A percentile compares a stretch with the other conserved stretches of the same genome.
phyloP scores from a whole-genome alignment of 2,888 invertebrate species.

The Napeogenes inachia region DNA sequence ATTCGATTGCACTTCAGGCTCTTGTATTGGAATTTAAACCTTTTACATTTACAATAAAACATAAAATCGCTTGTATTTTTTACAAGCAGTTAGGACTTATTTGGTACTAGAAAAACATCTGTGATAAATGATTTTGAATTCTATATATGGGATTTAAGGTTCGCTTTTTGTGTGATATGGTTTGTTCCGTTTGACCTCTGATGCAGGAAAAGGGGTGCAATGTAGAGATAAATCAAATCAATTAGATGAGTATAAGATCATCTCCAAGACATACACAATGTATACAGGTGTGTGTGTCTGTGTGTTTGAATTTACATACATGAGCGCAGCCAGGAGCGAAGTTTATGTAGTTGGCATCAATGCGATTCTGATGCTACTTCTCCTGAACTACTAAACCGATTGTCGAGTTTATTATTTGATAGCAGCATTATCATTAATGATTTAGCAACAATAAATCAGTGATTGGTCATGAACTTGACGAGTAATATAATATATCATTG shows the following conservation, averaged over 20 bases:
- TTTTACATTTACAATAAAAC: neutral
- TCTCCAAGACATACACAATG: slow-evolving; percentile 14
- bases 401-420: too few species aligned
- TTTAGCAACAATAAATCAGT: too few species aligned
- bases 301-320: too few species aligned
- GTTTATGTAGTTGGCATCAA: too few species aligned
- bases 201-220: slow-evolving; percentile 51
- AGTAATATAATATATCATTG: too few species aligned
- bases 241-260: slow-evolving; percentile 46
- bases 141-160: slow-evolving; percentile 17
- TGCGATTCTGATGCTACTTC: too few species aligned
- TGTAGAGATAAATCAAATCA: slow-evolving; percentile 40
- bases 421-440: too few species aligned
- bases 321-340: too few species aligned
- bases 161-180: slow-evolving; percentile 15
- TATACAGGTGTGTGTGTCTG: too few species aligned
- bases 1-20: slow-evolving; percentile 45
- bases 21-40: slow-evolving; percentile 22
- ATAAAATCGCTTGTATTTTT: slow-evolving; percentile 20
- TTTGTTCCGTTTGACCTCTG: slow-evolving; percentile 42
- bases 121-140: slow-evolving; percentile 24
- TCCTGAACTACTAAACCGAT: too few species aligned
- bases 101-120: slow-evolving; percentile 8
- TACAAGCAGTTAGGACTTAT: slow-evolving; percentile 28
- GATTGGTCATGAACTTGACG: too few species aligned